Evolutionary conservation across 2,797 vertebrate genomes (phyloP).

Genomic region (Cichlasoma orientale): DNA sequence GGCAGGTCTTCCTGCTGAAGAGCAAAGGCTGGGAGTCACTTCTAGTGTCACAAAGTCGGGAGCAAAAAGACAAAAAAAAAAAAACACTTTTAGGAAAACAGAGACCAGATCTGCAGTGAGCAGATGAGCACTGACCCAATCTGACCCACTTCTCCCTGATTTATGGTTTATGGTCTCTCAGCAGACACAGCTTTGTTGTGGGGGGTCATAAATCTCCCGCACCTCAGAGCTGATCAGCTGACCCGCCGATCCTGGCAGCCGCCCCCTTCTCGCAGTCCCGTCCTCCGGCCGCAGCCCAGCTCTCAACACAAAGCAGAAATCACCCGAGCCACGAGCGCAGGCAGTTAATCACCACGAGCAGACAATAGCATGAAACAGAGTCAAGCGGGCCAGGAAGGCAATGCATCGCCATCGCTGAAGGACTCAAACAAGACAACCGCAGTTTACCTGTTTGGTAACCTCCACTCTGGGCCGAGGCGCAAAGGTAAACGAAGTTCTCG

Average conservation of each 20-base stretch:
- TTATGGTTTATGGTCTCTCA: slow-evolving; percentile 74
- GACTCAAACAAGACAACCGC: slow-evolving; percentile 36
- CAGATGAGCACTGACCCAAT: slow-evolving; percentile 76
- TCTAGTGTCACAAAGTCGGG: slow-evolving; percentile 13
- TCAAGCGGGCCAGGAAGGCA: slow-evolving; percentile 21
- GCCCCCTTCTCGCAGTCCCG: slow-evolving; percentile 10
- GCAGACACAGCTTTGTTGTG: slow-evolving; percentile 80
- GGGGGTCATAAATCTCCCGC: slow-evolving; percentile 80
- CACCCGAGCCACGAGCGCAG: slow-evolving; percentile 40
- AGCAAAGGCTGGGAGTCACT: slow-evolving; percentile 10
- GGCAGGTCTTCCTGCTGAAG: background rate
- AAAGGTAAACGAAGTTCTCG: slow-evolving; percentile 45
- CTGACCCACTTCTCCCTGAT: slow-evolving; percentile 82
- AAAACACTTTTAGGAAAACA: slow-evolving; percentile 35
- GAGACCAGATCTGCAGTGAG: slow-evolving; percentile 55
- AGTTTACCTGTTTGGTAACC: slow-evolving; percentile 48
- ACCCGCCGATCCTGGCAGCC: slow-evolving; percentile 61
- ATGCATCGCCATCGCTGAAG: slow-evolving; percentile 39
- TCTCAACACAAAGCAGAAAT: slow-evolving; percentile 62
- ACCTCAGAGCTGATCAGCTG: slow-evolving; percentile 72
- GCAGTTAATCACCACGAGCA: slow-evolving; percentile 66
- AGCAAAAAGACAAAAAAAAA: background rate
- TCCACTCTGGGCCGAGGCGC: background rate
- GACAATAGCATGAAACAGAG: slow-evolving; percentile 61
- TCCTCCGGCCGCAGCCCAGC: slow-evolving; percentile 36